Evolutionary conservation across 1,140 invertebrate species (phyloP).

Genomic region (Dreissena polymorpha): DNA sequence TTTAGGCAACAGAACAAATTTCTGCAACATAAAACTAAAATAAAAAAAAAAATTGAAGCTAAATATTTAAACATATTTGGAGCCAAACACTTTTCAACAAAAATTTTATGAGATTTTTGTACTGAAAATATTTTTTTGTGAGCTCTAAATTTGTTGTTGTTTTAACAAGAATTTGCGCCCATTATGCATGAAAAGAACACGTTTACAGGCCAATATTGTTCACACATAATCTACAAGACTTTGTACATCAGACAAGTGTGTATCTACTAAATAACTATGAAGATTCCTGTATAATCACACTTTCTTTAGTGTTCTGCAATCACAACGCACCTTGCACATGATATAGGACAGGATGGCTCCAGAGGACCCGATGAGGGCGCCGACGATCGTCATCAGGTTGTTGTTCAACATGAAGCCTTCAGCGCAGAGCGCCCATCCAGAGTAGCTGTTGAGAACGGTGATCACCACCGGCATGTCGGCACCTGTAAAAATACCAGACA

Average conservation of each 20-base stretch:
- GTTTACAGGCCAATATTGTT: too few relatives aligned
- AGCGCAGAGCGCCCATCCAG: conserved; percentile 91
- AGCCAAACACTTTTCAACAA: too few relatives aligned
- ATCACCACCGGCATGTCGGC: conserved; percentile 97
- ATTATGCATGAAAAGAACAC: too few relatives aligned
- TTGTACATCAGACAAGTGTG: neutral
- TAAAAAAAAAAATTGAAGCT: neutral
- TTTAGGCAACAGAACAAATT: neutral
- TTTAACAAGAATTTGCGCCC: too few relatives aligned
- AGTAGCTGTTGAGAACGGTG: conserved; percentile 92
- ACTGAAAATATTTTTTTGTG: too few relatives aligned
- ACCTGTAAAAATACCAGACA: conserved; percentile 63
- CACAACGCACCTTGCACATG: conserved; percentile 90
- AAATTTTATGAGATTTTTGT: too few relatives aligned
- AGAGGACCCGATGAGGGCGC: conserved; percentile 93
- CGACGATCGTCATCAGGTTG: conserved; percentile 94
- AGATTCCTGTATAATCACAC: neutral
- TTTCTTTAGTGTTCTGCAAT: neutral
- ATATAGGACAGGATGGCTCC: conserved; percentile 96
- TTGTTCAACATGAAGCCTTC: conserved; percentile 97
- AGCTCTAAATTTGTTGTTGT: too few relatives aligned
- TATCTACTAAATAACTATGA: neutral
- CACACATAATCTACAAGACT: too few relatives aligned
- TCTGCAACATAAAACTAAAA: neutral
- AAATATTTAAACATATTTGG: neutral